Base-by-base conservation (phyloP, 2,888 invertebrate genomes). In the Brenthis hecate region DNA sequence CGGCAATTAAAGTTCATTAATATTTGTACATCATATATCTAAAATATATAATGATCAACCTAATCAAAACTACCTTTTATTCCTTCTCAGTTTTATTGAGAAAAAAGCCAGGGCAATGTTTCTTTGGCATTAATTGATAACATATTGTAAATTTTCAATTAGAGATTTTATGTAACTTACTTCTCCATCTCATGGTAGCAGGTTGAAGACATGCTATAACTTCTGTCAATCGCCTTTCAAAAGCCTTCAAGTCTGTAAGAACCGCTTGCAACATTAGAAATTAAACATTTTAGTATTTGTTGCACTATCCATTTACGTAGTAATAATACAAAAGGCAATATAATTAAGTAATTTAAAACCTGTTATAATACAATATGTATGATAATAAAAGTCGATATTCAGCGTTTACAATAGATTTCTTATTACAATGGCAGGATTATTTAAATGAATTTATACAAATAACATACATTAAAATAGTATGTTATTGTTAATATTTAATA, bases 121-220 rank as follows among this genome's bases (percentile, higher is more conserved):
- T 6, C 16, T 6, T 53, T 53, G 3, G 8, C 16, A 53, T 16
- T 14, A 14, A 4, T 51, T 53, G 5, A 28, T 51, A 4, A 16
- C 11, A 16, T 14, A 5, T 16, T 53, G 16, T 14, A 16, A n/a
- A 16, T n/a, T 51, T 51, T 28, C 14, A 56, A 6, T 62, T 19
- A 36, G 1, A 43, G 23, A 8, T 13, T 47, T 32, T 43, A 28
- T 51, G 1, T 13, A 19, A 93, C 95, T 94, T 94, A 98, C 98
- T 96, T 94, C 99, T 95, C 99, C 99, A 99, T 89, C 98, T 95
- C 79, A 96, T 95, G 65, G 99, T 98, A 58, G 98, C 96, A 50
- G 99, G 99, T 85, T 98, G 98, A 77, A 99, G 94, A 85, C 98
- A 98, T 76, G 97, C 96, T 83, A 99, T 98, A 16, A 99, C 99